A percentile compares a stretch with the other conserved stretches of the same genome.
Conservation (phyloP, 2,888 invertebrate genomes). For the Lathronympha strigana region DNA sequence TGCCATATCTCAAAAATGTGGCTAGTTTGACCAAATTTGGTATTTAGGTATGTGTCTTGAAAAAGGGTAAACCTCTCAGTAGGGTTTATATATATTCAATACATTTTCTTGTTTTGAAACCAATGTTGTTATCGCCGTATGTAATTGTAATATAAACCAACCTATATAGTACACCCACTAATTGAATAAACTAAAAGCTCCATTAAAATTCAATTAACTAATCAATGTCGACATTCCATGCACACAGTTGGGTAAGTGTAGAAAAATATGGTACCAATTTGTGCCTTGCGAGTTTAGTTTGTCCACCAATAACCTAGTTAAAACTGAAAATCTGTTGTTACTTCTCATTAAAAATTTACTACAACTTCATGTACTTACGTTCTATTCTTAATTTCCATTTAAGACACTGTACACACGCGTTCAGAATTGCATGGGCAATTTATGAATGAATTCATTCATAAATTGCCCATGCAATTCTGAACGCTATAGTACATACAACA, state of each 20-base stretch:
- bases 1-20: conserved; percentile 32
- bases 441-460: too few relatives aligned
- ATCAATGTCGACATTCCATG: conserved; percentile 49
- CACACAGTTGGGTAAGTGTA: conserved; percentile 4
- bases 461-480: too few relatives aligned
- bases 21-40: conserved; percentile 16
- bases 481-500: too few relatives aligned
- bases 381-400: neutral
- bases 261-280: neutral
- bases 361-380: neutral
- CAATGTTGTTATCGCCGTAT: neutral
- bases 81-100: neutral
- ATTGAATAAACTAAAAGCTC: conserved; percentile 48
- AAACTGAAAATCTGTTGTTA: too few relatives aligned
- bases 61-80: neutral
- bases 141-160: conserved; percentile 3
- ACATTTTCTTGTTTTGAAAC: conserved; percentile 3
- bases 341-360: conserved; percentile 5
- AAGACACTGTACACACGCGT: neutral
- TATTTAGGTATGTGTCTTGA: conserved; percentile 1
- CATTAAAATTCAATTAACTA: conserved; percentile 55
- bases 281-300: neutral
- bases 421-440: too few relatives aligned
- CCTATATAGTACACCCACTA: conserved; percentile 8
- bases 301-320: too few relatives aligned